Evolutionary conservation across 2,113 vertebrate species (phyloP).

Genomic region (Nyctereutes procyonoides): DNA sequence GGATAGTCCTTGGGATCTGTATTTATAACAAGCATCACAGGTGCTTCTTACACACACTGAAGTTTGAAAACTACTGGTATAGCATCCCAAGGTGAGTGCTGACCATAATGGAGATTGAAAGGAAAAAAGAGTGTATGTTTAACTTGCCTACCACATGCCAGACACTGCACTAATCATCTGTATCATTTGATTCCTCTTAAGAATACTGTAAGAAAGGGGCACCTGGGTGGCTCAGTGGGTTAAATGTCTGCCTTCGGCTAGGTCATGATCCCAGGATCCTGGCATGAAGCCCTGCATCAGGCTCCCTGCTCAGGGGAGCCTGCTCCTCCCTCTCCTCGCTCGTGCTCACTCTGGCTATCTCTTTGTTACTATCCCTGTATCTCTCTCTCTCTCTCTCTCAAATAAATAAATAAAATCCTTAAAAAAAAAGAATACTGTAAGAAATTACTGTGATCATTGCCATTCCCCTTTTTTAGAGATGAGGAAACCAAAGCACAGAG

Average conservation of each 20-base stretch:
- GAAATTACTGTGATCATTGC: neutral
- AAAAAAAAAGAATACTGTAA: neutral
- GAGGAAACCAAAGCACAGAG: neutral
- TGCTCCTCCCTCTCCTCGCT: too few relatives aligned
- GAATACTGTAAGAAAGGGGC: neutral
- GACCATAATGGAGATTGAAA: neutral
- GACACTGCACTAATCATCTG: neutral
- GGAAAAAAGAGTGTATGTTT: neutral
- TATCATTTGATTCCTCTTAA: neutral
- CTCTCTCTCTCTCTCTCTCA: too few relatives aligned
- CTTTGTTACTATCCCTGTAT: too few relatives aligned
- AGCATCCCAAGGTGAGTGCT: neutral
- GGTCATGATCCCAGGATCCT: too few relatives aligned
- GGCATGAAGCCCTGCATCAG: too few relatives aligned
- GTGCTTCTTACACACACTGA: neutral
- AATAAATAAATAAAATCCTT: too few relatives aligned
- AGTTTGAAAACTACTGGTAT: neutral
- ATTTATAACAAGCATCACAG: neutral
- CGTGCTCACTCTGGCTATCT: too few relatives aligned
- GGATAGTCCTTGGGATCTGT: neutral
- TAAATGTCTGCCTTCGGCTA: too few relatives aligned
- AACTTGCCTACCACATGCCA: neutral
- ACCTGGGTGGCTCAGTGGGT: too few relatives aligned
- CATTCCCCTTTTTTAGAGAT: neutral
- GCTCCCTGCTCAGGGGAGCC: too few relatives aligned